A percentile compares a stretch with the other conserved stretches of the same genome.
These are phyloP conservation scores for Pachyramphus minor DNA, from an alignment of 2,113 vertebrate genomes.

Conservation along the genomic window DNA sequence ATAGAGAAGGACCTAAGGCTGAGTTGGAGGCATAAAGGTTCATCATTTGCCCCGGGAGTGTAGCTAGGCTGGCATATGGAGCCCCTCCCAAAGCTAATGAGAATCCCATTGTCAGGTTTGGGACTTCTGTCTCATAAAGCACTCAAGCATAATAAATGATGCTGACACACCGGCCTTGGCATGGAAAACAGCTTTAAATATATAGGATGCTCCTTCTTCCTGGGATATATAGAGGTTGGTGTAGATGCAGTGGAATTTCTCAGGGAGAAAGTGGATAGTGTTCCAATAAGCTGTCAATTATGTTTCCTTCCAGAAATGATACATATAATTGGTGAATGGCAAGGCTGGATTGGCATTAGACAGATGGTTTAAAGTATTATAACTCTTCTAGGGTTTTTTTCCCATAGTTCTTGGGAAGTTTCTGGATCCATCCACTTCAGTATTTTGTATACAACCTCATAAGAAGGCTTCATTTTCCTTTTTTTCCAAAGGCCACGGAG, in stretches of 20 bases:
- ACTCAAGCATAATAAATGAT: neutral
- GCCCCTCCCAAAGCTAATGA: neutral
- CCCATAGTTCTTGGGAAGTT: neutral
- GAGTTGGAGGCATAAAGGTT: neutral
- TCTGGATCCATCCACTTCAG: neutral
- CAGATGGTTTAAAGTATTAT: neutral
- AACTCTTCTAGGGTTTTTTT: neutral
- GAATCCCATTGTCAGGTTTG: neutral
- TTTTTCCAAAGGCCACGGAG: neutral
- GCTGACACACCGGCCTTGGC: neutral
- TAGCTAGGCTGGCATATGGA: neutral
- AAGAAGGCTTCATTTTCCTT: neutral
- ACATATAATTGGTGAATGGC: neutral
- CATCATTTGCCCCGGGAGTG: neutral
- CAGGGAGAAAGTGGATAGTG: neutral
- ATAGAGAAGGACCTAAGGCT: neutral
- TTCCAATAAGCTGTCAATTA: neutral
- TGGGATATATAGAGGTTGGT: neutral
- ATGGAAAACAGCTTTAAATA: slow-evolving; percentile 1
- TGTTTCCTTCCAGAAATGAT: neutral
- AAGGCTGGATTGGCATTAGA: neutral
- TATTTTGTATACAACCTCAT: neutral
- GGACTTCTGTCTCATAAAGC: neutral
- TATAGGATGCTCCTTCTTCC: neutral
- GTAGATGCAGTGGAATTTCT: neutral